These are phyloP conservation scores for Takifugu bimaculatus DNA, from an alignment of 2,113 vertebrate species.

Conservation along the genomic window DNA sequence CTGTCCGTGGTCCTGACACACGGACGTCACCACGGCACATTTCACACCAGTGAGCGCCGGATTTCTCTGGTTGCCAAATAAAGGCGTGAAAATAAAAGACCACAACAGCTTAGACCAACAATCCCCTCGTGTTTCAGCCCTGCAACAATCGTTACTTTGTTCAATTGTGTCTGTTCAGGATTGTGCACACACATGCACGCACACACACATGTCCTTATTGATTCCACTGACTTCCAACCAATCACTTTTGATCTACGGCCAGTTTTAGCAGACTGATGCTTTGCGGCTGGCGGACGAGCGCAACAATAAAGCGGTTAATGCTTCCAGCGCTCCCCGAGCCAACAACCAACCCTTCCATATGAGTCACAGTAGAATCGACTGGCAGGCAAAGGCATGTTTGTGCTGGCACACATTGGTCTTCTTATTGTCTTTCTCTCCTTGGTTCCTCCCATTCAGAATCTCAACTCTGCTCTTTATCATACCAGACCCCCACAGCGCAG, in stretches of 20 bases:
- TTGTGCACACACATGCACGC: constrained; percentile 27
- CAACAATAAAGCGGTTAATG: constrained; percentile 58
- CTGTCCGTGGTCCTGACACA: constrained; percentile 50
- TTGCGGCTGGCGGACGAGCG: constrained; percentile 46
- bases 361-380: constrained; percentile 61
- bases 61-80: constrained; percentile 12
- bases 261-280: constrained; percentile 54
- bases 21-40: neutral
- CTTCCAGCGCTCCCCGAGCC: constrained; percentile 38
- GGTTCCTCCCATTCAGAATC: constrained; percentile 11
- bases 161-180: constrained; percentile 21
- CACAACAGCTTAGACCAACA: neutral
- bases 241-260: constrained; percentile 56
- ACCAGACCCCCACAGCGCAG: neutral
- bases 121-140: constrained; percentile 4
- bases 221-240: constrained; percentile 54
- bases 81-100: neutral
- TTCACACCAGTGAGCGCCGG: neutral
- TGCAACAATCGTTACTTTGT: constrained; percentile 30
- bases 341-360: constrained; percentile 50
- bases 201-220: constrained; percentile 46
- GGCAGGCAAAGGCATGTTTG: constrained; percentile 44
- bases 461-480: neutral
- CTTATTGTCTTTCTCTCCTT: constrained; percentile 41
- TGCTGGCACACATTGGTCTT: constrained; percentile 49